Conservation (phyloP, 1,140 invertebrate species). For the Daktulosphaira vitifoliae region DNA sequence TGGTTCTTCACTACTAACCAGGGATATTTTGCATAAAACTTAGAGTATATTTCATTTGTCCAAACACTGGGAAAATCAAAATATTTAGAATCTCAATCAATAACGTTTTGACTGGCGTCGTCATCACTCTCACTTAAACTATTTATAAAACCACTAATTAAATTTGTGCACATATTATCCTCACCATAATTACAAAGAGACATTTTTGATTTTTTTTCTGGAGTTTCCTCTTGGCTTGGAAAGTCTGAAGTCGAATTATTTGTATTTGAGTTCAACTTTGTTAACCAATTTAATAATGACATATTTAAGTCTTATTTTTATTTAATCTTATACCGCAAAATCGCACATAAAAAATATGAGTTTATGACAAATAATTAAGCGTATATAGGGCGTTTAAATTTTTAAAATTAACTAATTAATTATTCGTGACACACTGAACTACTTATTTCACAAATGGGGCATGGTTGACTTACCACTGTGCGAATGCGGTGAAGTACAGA, state of each 20-base stretch:
- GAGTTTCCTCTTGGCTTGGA: too few species aligned
- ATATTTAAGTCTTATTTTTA: neutral
- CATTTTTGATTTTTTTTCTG: too few species aligned
- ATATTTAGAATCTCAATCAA: too few species aligned
- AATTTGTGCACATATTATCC: neutral
- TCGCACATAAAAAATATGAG: neutral
- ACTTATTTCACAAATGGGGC: too few species aligned
- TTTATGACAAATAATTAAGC: too few species aligned
- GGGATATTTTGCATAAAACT: neutral
- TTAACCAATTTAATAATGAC: slow-evolving; percentile 14
- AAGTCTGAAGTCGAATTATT: too few species aligned
- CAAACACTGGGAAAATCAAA: neutral
- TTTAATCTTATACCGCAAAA: neutral
- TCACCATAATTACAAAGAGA: too few species aligned
- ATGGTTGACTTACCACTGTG: too few species aligned
- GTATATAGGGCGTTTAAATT: too few species aligned
- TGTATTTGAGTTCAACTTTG: neutral
- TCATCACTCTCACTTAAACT: neutral
- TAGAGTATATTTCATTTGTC: neutral
- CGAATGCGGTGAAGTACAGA: too few species aligned
- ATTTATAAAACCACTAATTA: neutral
- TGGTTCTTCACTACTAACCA: too few species aligned
- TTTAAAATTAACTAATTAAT: neutral
- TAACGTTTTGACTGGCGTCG: neutral
- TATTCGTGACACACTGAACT: neutral